Percentiles rank a stretch among this genome's conserved stretches.
Evolutionary conservation across 2,888 invertebrate species (phyloP).

Genomic region (Mesochorus sp.): DNA sequence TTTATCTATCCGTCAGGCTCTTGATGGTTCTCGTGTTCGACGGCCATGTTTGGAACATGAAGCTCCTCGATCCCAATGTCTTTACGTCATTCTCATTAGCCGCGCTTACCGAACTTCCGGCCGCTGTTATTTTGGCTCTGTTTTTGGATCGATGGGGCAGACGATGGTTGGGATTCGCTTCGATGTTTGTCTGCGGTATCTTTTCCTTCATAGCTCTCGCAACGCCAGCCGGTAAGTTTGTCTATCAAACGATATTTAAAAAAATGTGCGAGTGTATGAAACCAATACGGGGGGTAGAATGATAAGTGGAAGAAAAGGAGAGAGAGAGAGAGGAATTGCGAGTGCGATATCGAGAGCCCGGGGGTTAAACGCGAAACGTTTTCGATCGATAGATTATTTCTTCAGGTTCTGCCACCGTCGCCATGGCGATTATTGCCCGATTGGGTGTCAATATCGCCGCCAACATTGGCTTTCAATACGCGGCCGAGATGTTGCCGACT

Average conservation of each 20-base stretch:
- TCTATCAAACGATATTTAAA: neutral
- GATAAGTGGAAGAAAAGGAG: neutral
- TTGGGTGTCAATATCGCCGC: constrained; percentile 95
- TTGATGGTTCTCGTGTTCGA: constrained; percentile 94
- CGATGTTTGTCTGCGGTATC: constrained; percentile 90
- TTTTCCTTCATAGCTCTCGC: constrained; percentile 90
- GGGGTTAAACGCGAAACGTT: constrained; percentile 40
- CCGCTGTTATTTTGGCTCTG: constrained; percentile 90
- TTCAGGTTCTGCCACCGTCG: constrained; percentile 88
- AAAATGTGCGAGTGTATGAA: neutral
- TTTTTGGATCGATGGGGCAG: constrained; percentile 92
- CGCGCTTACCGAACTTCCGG: constrained; percentile 92
- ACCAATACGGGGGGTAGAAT: neutral
- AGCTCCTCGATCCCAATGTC: constrained; percentile 90
- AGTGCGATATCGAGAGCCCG: constrained; percentile 15
- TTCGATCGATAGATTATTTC: constrained; percentile 61
- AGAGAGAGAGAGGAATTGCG: constrained; percentile 5
- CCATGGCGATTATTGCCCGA: constrained; percentile 91
- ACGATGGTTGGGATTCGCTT: constrained; percentile 92
- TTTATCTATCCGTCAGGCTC: constrained; percentile 84
- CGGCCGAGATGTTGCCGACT: constrained; percentile 93
- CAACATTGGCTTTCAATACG: constrained; percentile 95
- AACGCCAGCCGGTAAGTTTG: constrained; percentile 88
- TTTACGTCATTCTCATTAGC: constrained; percentile 93
- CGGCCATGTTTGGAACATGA: constrained; percentile 94